phyloP scores from a whole-genome alignment of 2,797 vertebrate species.

The Lindbergichthys nudifrons region DNA sequence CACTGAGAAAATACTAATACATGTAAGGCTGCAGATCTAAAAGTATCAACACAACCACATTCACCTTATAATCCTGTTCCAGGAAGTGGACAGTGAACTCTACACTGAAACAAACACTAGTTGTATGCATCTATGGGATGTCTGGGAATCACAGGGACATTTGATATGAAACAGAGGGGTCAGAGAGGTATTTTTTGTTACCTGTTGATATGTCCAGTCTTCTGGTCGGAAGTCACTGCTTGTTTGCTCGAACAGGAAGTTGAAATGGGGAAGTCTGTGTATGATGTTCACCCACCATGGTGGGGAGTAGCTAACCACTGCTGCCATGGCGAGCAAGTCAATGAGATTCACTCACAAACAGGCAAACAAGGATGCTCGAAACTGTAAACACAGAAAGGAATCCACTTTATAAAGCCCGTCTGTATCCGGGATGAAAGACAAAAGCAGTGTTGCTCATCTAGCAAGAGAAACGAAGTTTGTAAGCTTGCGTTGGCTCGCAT shows the following conservation, averaged over 20 bases:
- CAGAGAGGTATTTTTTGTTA: slow-evolving; percentile 51
- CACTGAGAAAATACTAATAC: background rate
- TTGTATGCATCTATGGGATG: background rate
- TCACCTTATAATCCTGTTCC: background rate
- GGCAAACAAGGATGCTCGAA: slow-evolving; percentile 37
- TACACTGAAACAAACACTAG: background rate
- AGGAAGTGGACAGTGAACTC: background rate
- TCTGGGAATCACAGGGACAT: background rate
- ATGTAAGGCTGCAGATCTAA: background rate
- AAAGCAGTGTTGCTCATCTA: background rate
- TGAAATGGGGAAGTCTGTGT: slow-evolving; percentile 93
- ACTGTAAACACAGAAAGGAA: slow-evolving; percentile 41
- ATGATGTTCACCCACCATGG: slow-evolving; percentile 96
- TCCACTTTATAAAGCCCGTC: slow-evolving; percentile 46
- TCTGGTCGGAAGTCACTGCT: slow-evolving; percentile 92
- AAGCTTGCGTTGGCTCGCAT: background rate
- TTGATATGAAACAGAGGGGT: background rate
- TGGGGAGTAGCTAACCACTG: slow-evolving; percentile 92
- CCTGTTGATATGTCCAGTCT: slow-evolving; percentile 93
- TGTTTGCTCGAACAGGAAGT: slow-evolving; percentile 90
- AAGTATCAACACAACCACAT: background rate
- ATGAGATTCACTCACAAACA: slow-evolving; percentile 25
- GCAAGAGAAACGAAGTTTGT: background rate
- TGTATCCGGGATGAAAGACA: slow-evolving; percentile 22
- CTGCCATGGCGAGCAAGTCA: slow-evolving; percentile 84